A percentile compares a stretch with the other conserved stretches of the same genome.
phyloP scores from a whole-genome alignment of 2,797 vertebrate genomes.

The Pitangus sulphuratus region DNA sequence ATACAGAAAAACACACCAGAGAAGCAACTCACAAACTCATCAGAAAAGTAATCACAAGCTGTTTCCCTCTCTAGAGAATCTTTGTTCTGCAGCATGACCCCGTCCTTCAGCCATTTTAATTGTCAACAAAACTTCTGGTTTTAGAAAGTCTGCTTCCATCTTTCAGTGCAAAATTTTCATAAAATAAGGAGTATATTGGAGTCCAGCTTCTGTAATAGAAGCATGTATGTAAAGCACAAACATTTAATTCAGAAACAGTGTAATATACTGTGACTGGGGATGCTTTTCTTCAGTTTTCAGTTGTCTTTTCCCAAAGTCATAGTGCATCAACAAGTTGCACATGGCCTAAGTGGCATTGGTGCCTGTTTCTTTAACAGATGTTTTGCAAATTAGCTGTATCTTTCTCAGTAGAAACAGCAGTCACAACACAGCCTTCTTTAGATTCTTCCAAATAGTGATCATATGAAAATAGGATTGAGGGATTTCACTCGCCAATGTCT shows the following conservation, averaged over 20 bases:
- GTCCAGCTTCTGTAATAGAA: neutral
- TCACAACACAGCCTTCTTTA: neutral
- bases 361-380: neutral
- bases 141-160: neutral
- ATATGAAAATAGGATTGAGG: neutral
- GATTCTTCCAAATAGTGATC: neutral
- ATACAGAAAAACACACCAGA: neutral
- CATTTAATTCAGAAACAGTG: fast-evolving
- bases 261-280: neutral
- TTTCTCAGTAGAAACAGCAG: neutral
- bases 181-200: neutral
- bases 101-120: neutral
- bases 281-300: fast-evolving
- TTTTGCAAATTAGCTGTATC: neutral
- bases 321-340: neutral
- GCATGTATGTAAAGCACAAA: neutral
- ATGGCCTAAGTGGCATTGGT: neutral
- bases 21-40: neutral
- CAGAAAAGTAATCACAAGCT: neutral
- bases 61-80: neutral
- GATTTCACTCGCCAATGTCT: neutral
- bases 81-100: neutral
- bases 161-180: neutral
- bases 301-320: neutral
- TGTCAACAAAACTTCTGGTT: neutral